Evolutionary conservation across 1,140 invertebrate genomes (phyloP).

Genomic region (Cardiocondyla obscurior): DNA sequence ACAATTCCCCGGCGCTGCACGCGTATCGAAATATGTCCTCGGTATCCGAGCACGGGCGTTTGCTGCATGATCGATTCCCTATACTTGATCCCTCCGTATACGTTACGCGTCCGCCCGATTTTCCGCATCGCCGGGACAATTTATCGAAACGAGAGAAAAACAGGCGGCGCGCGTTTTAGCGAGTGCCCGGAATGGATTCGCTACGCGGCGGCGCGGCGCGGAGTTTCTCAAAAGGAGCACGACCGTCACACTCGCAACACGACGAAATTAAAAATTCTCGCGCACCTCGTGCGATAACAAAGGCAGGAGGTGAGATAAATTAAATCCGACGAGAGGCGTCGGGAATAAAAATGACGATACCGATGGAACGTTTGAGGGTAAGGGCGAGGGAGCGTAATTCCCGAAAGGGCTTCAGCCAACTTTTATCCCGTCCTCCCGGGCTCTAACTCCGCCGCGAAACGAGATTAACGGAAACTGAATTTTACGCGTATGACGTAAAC

Average conservation of each 20-base stretch:
- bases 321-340: neutral
- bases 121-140: slow-evolving; percentile 5
- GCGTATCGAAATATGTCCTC: slow-evolving; percentile 9
- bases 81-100: slow-evolving; percentile 16
- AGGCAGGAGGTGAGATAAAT: slow-evolving; percentile 44
- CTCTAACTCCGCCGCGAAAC: neutral
- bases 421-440: neutral
- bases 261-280: slow-evolving; percentile 60
- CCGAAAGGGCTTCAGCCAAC: neutral
- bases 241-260: slow-evolving; percentile 13
- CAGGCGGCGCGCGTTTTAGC: neutral
- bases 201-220: neutral
- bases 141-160: slow-evolving; percentile 32
- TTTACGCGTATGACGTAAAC: slow-evolving; percentile 57
- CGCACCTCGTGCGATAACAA: slow-evolving; percentile 29
- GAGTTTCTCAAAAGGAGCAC: slow-evolving; percentile 18
- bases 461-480: slow-evolving; percentile 53
- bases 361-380: neutral
- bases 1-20: neutral
- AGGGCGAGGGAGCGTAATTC: neutral
- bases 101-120: slow-evolving; percentile 19
- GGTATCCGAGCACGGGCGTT: slow-evolving; percentile 17
- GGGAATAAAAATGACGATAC: slow-evolving; percentile 6
- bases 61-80: slow-evolving; percentile 18
- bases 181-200: slow-evolving; percentile 51